Evolutionary conservation across 2,888 invertebrate genomes (phyloP).

Genomic region (Acanthococcus lagerstroemiae): DNA sequence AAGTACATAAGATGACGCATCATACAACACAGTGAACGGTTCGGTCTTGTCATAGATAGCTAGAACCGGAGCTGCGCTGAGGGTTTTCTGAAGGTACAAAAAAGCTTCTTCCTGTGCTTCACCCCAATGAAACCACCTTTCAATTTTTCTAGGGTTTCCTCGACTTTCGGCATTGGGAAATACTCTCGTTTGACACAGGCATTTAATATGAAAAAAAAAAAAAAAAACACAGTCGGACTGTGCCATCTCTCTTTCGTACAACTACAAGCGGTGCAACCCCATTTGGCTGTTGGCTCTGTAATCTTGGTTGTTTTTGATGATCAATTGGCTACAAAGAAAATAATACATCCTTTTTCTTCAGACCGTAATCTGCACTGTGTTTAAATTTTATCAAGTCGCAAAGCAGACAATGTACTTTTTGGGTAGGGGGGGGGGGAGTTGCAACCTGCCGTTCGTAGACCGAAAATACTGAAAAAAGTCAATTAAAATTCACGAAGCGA

Average conservation of each 20-base stretch:
- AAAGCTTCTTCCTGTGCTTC: constrained; percentile 28
- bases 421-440: too few relatives aligned
- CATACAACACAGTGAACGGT: not conserved
- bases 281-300: constrained; percentile 36
- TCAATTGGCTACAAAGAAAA: too few relatives aligned
- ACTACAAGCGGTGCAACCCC: constrained; percentile 41
- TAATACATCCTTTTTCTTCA: too few relatives aligned
- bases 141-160: constrained; percentile 38
- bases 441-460: too few relatives aligned
- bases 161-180: constrained; percentile 37
- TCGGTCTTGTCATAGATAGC: not conserved
- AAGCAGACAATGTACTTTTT: too few relatives aligned
- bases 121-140: constrained; percentile 31
- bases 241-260: constrained; percentile 38
- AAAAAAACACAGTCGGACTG: constrained; percentile 39
- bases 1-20: not conserved
- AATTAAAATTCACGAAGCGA: too few relatives aligned
- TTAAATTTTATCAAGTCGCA: too few relatives aligned
- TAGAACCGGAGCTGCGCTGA: constrained; percentile 8
- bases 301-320: not conserved
- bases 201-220: constrained; percentile 38
- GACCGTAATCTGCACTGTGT: too few relatives aligned
- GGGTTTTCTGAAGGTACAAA: constrained; percentile 22
- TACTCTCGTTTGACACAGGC: constrained; percentile 36
- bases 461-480: too few relatives aligned